Base-by-base conservation (phyloP, 2,888 invertebrate species). In the Scaptomyza flava region DNA sequence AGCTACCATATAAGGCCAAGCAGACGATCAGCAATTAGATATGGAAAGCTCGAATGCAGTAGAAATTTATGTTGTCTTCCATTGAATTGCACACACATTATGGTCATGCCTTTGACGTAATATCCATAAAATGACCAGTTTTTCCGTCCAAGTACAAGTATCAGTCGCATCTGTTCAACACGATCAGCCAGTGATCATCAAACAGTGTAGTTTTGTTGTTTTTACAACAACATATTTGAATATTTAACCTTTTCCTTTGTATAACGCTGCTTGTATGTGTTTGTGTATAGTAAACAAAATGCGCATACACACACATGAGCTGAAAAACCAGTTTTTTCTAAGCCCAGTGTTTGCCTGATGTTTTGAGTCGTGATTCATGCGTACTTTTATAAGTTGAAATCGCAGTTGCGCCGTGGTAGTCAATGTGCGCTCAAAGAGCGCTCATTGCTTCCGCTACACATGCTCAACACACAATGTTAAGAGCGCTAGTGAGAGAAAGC, bases 191-290 rank as follows among this genome's bases (percentile, higher is more conserved):
- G 51, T 36, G 41, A 43, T 54, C 20, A 56, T 50, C 42, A 9
- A 27, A 9, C 41, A 48, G 42, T 53, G 47, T 52, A 42, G 27
- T 52, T 54, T 46, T 41, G 42, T 52, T 31, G 42, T 48, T 38
- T 65, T 42, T 63, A 69, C 59, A 64, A 64, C 68, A 61, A 63
- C 68, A 27, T 71, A 72, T 87, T 84, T 84, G 74, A 76, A 78
- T 87, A 73, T 70, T 86, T 87, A 83, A 87, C 82, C 84, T 83
- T 87, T 87, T 83, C 75, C 51, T 64, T 77, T 63, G 20, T 63
- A 43, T 58, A 58, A 56, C 52, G 64, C 8, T 9, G 59, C 31
- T 54, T 60, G 56, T 63, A 42, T 66, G 62, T 59, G 65, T 27
- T 27, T 48, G 20, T 50, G 9, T 34, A 9, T 34, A 9, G n/a